Evolutionary conservation across 2,888 invertebrate genomes (phyloP), one percentile per base, ranked within the genome.

Genomic region (Plebejus anna): DNA sequence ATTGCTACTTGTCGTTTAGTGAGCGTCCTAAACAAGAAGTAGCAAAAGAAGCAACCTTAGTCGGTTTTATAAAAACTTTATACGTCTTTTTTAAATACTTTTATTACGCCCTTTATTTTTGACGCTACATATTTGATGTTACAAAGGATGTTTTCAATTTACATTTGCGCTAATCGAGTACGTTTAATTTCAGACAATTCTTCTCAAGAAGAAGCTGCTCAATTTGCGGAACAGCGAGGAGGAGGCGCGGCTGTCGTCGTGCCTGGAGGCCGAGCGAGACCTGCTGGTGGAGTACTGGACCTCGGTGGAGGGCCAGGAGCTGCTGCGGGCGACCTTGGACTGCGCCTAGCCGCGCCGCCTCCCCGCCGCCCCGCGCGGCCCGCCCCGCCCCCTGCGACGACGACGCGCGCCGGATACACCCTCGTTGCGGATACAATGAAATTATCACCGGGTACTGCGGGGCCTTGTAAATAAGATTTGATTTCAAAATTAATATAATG

Each of bases 201-300:
- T 95, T 79, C 80, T 94, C 47, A 94, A 92, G 83, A 94, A 94
- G 79, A 88, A 88, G 78, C 83, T 94, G 77, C 84, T 94, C 73
- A 85, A 84, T 72, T 81, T 91, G 78, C 87, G 94, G 93, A 81
- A 95, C 94, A 80, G 95, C 94, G 86, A 91, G 89, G 82, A 92
- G 95, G 83, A 90, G 95, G 82, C 95, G 95, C 79, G 95, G 94
- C 87, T 93, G 95, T 95, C 95, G 81, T 90, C 94, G 42, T 94
- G 95, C 75, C 90, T 97, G 83, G 96, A 96, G 80, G 94, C 94
- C 4, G 97, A 97, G 88, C 94, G 95, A 77, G 95, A 95, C 82
- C 89, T 96, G 51, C 92, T 97, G 78, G 90, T 96, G 5, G 95
- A 96, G 80, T 96, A 96, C 83, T 98, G 97, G 97, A 95, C 95